A percentile compares a stretch with the other conserved stretches of the same genome.
Conservation (phyloP, 2,888 invertebrate genomes). For the Chymomyza amoena region DNA sequence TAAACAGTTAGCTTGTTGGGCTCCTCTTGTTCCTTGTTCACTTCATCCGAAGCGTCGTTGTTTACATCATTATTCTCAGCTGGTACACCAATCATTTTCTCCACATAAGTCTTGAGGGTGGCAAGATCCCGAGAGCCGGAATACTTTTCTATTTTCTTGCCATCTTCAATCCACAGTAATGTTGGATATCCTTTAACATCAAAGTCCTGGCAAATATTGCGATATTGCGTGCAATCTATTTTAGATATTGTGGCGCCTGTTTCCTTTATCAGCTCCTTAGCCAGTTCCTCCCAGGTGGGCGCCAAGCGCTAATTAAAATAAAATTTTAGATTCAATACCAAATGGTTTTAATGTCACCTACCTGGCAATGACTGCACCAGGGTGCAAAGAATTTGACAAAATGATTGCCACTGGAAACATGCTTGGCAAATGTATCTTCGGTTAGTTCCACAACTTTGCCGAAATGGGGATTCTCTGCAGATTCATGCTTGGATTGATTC, state of each 20-base stretch:
- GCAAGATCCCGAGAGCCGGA: slow-evolving; percentile 84
- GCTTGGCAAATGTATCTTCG: slow-evolving; percentile 87
- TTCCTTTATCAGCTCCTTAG: slow-evolving; percentile 84
- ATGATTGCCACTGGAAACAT: slow-evolving; percentile 86
- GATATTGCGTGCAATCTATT: slow-evolving; percentile 90
- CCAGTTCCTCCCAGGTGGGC: slow-evolving; percentile 91
- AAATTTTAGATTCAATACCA: not conserved
- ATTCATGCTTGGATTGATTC: slow-evolving; percentile 6
- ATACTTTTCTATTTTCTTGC: slow-evolving; percentile 90
- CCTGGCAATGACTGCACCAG: slow-evolving; percentile 94
- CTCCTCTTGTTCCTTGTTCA: slow-evolving; percentile 41
- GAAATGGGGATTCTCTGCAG: slow-evolving; percentile 39
- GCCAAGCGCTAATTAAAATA: slow-evolving; percentile 84
- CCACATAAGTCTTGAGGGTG: slow-evolving; percentile 85
- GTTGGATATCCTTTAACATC: slow-evolving; percentile 93
- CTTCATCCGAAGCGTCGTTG: slow-evolving; percentile 19
- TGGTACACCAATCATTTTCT: slow-evolving; percentile 81
- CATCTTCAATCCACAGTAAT: slow-evolving; percentile 91
- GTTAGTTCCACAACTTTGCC: slow-evolving; percentile 84
- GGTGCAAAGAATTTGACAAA: slow-evolving; percentile 96
- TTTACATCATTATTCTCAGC: slow-evolving; percentile 2
- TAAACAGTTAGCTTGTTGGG: slow-evolving; percentile 53
- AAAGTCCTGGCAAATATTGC: slow-evolving; percentile 87
- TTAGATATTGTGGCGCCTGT: slow-evolving; percentile 86
- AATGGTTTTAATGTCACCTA: slow-evolving; percentile 67